Conservation (phyloP, 1,140 invertebrate genomes). For the Sitobion miscanthi region DNA sequence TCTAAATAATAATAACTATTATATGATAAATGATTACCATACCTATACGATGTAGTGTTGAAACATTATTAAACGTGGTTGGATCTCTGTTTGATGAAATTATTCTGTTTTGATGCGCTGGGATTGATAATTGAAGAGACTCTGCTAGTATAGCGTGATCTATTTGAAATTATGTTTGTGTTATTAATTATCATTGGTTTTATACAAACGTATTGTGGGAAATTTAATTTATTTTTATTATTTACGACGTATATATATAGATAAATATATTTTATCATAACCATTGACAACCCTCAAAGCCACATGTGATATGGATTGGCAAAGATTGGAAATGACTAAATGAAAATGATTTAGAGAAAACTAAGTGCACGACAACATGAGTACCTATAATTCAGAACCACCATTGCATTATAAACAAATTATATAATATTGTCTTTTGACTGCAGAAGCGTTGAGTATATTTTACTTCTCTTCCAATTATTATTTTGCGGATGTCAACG, state of each 20-base stretch:
- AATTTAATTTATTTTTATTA: background rate
- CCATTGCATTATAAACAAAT: background rate
- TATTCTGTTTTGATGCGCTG: slow-evolving; percentile 20
- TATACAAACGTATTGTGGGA: background rate
- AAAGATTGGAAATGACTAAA: background rate
- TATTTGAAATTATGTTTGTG: background rate
- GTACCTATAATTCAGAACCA: background rate
- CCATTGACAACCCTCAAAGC: background rate
- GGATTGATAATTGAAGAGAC: slow-evolving; percentile 23
- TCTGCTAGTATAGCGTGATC: slow-evolving; percentile 35
- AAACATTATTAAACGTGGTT: slow-evolving; percentile 17
- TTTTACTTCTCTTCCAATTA: background rate
- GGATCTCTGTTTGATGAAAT: slow-evolving; percentile 25
- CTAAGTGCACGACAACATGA: background rate
- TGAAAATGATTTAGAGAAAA: background rate
- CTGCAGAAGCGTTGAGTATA: background rate
- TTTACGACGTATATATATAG: background rate
- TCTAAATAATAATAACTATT: background rate
- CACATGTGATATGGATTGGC: background rate
- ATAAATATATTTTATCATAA: background rate
- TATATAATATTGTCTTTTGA: background rate
- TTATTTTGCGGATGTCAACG: background rate
- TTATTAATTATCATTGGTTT: background rate
- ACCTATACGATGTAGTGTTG: slow-evolving; percentile 24
- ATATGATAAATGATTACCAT: background rate